These are phyloP conservation scores for Malacoctenus gilli DNA, from an alignment of 2,797 vertebrate genomes.

Conservation along the genomic window DNA sequence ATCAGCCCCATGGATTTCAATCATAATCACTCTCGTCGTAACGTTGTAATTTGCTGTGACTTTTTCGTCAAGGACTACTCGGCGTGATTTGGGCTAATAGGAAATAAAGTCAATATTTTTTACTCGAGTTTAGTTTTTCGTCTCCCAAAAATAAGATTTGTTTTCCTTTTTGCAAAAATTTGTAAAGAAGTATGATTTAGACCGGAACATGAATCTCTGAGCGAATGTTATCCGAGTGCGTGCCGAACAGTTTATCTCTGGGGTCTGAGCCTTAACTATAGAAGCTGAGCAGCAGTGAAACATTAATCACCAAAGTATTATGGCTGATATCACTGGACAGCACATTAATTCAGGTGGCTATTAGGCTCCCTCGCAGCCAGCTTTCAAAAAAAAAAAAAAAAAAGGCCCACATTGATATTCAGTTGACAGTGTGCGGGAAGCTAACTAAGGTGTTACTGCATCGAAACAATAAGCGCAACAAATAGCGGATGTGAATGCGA, in stretches of 20 bases:
- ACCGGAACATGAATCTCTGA: conserved; percentile 43
- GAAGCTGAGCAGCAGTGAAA: conserved; percentile 72
- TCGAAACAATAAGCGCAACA: conserved; percentile 65
- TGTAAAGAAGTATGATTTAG: conserved; percentile 39
- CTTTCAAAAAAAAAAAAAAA: conserved; percentile 57
- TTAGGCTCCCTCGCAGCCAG: conserved; percentile 77
- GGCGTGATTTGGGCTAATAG: conserved; percentile 68
- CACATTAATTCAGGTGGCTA: conserved; percentile 83
- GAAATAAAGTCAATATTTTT: conserved; percentile 67
- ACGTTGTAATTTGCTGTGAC: conserved; percentile 78
- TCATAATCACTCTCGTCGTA: conserved; percentile 77
- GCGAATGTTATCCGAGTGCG: conserved; percentile 58
- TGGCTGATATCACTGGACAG: conserved; percentile 80
- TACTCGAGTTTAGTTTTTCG: conserved; percentile 21
- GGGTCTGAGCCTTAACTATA: conserved; percentile 75
- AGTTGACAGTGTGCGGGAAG: conserved; percentile 73
- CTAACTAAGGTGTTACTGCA: conserved; percentile 63
- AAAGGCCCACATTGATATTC: conserved; percentile 77
- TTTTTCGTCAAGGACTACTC: conserved; percentile 77
- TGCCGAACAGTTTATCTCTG: conserved; percentile 79
- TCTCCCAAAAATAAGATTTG: conserved; percentile 11
- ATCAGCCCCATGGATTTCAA: conserved; percentile 77
- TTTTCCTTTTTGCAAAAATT: too few relatives aligned
- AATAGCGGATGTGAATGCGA: conserved; percentile 62
- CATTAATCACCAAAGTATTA: conserved; percentile 84